These are phyloP conservation scores for Geothlypis trichas DNA, from an alignment of 2,113 vertebrate genomes.

Conservation along the genomic window DNA sequence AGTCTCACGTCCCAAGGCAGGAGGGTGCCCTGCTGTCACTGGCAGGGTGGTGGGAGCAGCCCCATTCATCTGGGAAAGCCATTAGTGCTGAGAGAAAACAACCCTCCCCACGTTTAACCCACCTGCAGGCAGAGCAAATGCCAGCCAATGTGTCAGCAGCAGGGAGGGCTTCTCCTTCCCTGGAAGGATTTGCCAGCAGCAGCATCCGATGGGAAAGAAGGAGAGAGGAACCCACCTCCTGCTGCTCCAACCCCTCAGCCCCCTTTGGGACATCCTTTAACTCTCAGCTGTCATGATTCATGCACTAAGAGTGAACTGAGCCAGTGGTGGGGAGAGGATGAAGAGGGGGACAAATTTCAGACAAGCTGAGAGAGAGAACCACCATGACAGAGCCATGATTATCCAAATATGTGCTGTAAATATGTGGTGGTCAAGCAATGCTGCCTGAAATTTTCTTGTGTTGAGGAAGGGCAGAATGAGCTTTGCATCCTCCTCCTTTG, in stretches of 20 bases:
- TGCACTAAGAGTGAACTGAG: background rate
- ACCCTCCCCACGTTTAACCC: background rate
- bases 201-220: background rate
- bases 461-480: background rate
- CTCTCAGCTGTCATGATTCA: background rate
- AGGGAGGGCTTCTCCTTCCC: background rate
- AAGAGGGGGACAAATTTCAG: background rate
- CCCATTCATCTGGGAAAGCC: background rate
- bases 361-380: background rate
- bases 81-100: background rate
- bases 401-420: background rate
- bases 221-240: background rate
- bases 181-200: background rate
- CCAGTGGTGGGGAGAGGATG: background rate
- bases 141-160: background rate
- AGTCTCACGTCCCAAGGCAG: conserved; percentile 8
- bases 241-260: background rate
- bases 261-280: background rate
- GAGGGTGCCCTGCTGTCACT: conserved; percentile 1
- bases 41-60: background rate
- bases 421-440: rapidly evolving
- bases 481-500: background rate
- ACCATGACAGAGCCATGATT: background rate
- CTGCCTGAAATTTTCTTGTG: background rate
- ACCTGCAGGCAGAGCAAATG: background rate